Conservation (phyloP, 2,888 invertebrate species). For the Anodontia alba region DNA sequence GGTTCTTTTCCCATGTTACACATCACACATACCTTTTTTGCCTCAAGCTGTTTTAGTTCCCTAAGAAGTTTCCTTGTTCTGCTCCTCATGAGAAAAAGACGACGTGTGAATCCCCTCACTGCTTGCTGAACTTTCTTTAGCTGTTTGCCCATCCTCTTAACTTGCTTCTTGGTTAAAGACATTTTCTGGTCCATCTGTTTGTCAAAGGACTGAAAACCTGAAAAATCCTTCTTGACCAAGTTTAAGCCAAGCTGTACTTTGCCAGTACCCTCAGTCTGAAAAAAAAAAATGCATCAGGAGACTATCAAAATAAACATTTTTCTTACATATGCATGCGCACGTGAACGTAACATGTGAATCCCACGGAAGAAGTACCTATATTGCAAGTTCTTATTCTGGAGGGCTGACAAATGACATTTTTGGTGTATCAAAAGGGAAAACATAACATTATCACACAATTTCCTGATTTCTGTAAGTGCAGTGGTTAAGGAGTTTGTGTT, state of each 20-base stretch:
- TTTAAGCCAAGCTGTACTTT: conserved; percentile 1
- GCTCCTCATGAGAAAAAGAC: background rate
- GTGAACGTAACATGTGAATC: no score
- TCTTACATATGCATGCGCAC: no score
- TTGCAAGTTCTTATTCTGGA: no score
- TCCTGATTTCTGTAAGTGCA: no score
- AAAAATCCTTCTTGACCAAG: background rate
- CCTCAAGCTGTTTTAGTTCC: background rate
- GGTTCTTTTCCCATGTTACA: no score
- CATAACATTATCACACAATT: no score
- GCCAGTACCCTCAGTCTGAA: background rate
- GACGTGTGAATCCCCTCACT: background rate
- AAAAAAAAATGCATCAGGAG: no score
- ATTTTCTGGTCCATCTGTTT: background rate
- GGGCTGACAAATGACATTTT: no score
- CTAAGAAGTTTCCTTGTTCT: background rate
- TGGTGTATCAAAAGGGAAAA: no score
- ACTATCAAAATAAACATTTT: no score
- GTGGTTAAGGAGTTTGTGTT: no score
- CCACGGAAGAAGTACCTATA: no score
- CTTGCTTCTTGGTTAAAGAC: background rate
- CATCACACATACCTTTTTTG: background rate
- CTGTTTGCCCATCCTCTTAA: conserved; percentile 4
- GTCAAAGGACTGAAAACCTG: background rate
- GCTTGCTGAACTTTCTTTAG: background rate